Conservation (phyloP, 2,888 invertebrate species). For the Tenthredo notha region DNA sequence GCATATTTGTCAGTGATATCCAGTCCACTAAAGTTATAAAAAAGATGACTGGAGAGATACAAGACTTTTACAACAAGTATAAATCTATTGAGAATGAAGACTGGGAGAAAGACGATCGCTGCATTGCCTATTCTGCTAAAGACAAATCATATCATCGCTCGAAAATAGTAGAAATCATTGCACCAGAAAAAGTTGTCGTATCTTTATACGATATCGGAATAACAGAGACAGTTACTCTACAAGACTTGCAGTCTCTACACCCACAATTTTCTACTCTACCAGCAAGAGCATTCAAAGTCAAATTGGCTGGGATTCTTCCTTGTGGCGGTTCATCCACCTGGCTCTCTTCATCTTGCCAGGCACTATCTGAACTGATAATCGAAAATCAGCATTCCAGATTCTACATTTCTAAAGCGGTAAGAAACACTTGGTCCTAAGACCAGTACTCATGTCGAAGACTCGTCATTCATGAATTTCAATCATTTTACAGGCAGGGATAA, state of each 20-base stretch:
- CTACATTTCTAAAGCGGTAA: slow-evolving; percentile 81
- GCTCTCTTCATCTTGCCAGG: slow-evolving; percentile 83
- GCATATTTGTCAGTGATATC: slow-evolving; percentile 82
- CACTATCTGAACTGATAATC: slow-evolving; percentile 80
- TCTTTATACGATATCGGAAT: slow-evolving; percentile 85
- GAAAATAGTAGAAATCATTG: slow-evolving; percentile 77
- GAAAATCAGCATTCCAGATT: slow-evolving; percentile 78
- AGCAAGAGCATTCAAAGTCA: slow-evolving; percentile 84
- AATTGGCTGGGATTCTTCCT: slow-evolving; percentile 85
- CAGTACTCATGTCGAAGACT: neutral
- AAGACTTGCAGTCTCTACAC: slow-evolving; percentile 80
- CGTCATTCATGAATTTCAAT: neutral
- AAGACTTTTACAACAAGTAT: slow-evolving; percentile 79
- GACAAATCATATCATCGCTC: slow-evolving; percentile 85
- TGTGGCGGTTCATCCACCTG: slow-evolving; percentile 83
- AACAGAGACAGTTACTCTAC: slow-evolving; percentile 78
- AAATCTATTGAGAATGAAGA: slow-evolving; percentile 58
- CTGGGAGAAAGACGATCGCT: slow-evolving; percentile 81
- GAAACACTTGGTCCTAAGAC: slow-evolving; percentile 31
- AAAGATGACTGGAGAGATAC: slow-evolving; percentile 80
- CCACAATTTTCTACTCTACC: slow-evolving; percentile 79
- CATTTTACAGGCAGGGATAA: slow-evolving; percentile 60
- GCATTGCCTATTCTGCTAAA: slow-evolving; percentile 78
- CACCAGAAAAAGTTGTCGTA: slow-evolving; percentile 78
- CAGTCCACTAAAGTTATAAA: slow-evolving; percentile 79